Evolutionary conservation across 1,140 invertebrate genomes (phyloP).

Genomic region (Thalassaphorura encarpata): DNA sequence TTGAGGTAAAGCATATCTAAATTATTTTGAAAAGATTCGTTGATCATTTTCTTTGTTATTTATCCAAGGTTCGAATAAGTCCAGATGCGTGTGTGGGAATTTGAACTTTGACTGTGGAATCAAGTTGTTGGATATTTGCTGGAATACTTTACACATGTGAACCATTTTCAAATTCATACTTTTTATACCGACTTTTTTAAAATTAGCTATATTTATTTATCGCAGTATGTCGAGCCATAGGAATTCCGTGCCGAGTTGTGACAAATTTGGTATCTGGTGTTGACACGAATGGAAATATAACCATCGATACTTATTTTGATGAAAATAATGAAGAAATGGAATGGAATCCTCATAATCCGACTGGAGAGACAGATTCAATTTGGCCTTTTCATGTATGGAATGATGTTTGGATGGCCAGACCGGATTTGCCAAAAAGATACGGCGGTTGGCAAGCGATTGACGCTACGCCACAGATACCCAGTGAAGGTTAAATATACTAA

Average conservation of each 20-base stretch:
- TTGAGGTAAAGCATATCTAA: conserved; percentile 28
- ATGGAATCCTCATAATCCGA: conserved; percentile 45
- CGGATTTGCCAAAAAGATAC: conserved; percentile 43
- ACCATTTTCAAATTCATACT: background rate
- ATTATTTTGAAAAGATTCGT: background rate
- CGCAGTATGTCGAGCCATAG: conserved; percentile 57
- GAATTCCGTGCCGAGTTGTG: conserved; percentile 58
- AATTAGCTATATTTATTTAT: conserved; percentile 15
- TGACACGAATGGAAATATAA: conserved; percentile 60
- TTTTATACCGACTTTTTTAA: no score
- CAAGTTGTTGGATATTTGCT: conserved; percentile 64
- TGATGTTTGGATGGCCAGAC: conserved; percentile 45
- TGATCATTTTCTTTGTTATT: background rate
- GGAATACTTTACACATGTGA: conserved; percentile 56
- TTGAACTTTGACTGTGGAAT: conserved; percentile 52
- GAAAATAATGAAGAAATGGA: conserved; percentile 49
- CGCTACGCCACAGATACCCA: conserved; percentile 59
- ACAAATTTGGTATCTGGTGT: conserved; percentile 64
- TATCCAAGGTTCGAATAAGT: conserved; percentile 47
- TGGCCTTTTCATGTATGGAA: conserved; percentile 82
- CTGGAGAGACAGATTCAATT: conserved; percentile 47
- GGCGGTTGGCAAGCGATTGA: conserved; percentile 73
- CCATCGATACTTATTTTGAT: conserved; percentile 59
- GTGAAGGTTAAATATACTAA: background rate
- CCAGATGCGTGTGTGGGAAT: conserved; percentile 48